These are phyloP conservation scores for Theretra japonica DNA, from an alignment of 2,888 invertebrate species.

Conservation along the genomic window DNA sequence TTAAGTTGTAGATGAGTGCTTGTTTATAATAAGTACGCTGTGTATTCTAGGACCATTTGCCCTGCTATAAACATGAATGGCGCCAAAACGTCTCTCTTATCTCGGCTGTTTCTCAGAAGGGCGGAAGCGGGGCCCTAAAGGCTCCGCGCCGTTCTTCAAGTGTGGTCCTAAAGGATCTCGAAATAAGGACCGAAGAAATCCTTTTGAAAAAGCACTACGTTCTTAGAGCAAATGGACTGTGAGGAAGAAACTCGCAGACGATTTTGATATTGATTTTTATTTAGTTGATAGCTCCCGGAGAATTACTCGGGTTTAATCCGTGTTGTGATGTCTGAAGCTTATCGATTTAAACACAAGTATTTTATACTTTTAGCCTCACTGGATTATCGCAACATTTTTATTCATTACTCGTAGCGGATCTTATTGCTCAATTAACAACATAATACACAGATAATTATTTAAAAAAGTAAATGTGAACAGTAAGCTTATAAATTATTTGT, in stretches of 20 bases:
- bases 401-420: too few species aligned
- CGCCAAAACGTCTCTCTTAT: constrained; percentile 84
- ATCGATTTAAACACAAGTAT: background rate
- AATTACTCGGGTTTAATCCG: constrained; percentile 54
- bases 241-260: constrained; percentile 75
- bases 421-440: too few species aligned
- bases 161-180: constrained; percentile 81
- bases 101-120: constrained; percentile 81
- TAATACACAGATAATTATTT: too few species aligned
- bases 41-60: constrained; percentile 81
- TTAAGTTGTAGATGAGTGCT: constrained; percentile 66
- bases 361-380: background rate
- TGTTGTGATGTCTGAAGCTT: constrained; percentile 41
- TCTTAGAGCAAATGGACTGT: constrained; percentile 82
- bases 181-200: constrained; percentile 78
- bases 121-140: constrained; percentile 79
- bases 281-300: constrained; percentile 64
- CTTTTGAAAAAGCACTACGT: constrained; percentile 78
- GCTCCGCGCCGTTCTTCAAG: constrained; percentile 75
- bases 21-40: constrained; percentile 82
- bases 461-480: too few species aligned
- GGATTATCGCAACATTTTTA: background rate
- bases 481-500: too few species aligned
- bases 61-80: constrained; percentile 84
- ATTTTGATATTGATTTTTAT: constrained; percentile 82